These are phyloP conservation scores for Callinectes sapidus DNA, from an alignment of 2,888 invertebrate species.

Conservation along the genomic window DNA sequence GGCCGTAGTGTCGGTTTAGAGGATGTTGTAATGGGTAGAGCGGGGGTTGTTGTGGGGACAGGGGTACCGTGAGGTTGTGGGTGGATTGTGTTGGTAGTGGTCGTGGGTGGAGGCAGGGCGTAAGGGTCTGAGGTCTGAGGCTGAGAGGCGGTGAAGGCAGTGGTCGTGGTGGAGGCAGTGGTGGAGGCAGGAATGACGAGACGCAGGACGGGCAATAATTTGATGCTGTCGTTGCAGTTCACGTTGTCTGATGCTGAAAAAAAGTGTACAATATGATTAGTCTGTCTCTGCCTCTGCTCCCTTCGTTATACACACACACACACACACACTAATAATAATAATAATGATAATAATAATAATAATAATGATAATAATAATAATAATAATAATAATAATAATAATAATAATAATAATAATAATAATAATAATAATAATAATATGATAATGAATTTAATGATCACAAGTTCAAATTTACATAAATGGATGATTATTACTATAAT, in stretches of 20 bases:
- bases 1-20: background rate
- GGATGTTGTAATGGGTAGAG: background rate
- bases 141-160: background rate
- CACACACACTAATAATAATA: background rate
- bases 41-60: background rate
- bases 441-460: too few relatives aligned
- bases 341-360: too few relatives aligned
- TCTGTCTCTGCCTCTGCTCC: slow-evolving; percentile 32
- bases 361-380: too few relatives aligned
- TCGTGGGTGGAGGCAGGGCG: background rate
- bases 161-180: background rate
- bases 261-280: background rate
- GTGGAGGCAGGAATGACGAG: background rate
- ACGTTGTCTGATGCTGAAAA: background rate
- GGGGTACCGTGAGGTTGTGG: background rate
- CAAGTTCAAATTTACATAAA: too few relatives aligned
- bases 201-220: background rate
- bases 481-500: too few relatives aligned
- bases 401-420: too few relatives aligned
- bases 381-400: too few relatives aligned
- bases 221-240: background rate
- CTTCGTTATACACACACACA: background rate
- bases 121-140: background rate
- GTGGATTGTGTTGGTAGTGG: background rate
- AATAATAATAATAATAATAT: too few relatives aligned